Conservation (phyloP, 2,113 vertebrate genomes). For the Tapirus terrestris region DNA sequence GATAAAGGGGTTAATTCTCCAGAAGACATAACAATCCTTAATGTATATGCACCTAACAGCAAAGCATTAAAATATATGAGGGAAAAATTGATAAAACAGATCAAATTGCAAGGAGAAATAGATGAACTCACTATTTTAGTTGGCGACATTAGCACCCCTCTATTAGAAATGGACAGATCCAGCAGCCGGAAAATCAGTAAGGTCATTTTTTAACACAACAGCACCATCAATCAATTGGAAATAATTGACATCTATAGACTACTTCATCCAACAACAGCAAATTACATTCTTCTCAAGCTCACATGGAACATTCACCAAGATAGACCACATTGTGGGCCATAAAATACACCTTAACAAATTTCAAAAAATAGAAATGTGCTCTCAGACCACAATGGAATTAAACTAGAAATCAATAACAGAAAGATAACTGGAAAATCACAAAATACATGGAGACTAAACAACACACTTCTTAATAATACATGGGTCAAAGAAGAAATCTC, state of each 20-base stretch:
- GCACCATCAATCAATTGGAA: neutral
- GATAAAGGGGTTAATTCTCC: neutral
- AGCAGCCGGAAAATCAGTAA: slow-evolving; percentile 24
- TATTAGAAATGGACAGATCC: neutral
- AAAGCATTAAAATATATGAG: neutral
- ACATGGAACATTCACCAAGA: neutral
- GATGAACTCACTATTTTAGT: neutral
- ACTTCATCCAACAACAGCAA: neutral
- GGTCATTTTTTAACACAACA: neutral
- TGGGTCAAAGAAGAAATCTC: neutral
- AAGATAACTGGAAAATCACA: neutral
- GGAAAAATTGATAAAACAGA: neutral
- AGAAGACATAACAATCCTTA: neutral
- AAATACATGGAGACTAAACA: neutral
- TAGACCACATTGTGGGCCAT: neutral
- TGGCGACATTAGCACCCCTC: neutral
- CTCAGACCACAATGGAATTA: neutral
- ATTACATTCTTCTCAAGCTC: neutral
- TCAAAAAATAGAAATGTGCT: neutral
- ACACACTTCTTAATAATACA: neutral
- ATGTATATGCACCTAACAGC: neutral
- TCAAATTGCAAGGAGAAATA: neutral
- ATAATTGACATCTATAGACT: neutral
- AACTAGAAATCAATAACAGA: slow-evolving; percentile 2
- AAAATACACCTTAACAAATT: neutral